Conservation (phyloP, 2,888 invertebrate genomes). For the Lasioglossum calceatum region DNA sequence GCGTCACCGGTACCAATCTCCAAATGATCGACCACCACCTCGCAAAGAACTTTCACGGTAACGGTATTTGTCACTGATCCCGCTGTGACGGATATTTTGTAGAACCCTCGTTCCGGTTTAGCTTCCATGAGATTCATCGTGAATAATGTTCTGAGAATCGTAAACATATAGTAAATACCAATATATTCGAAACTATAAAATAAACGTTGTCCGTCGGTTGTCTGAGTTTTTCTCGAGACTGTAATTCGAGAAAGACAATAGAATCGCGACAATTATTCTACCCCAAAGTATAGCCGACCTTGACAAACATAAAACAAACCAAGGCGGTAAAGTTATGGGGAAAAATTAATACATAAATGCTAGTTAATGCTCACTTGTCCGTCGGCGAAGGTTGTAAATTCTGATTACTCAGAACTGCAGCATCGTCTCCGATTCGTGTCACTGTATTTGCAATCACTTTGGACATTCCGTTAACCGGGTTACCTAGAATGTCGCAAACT, state of each 20-base stretch:
- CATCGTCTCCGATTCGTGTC: slow-evolving; percentile 90
- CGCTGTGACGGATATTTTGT: slow-evolving; percentile 92
- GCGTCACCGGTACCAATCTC: slow-evolving; percentile 96
- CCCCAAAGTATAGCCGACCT: slow-evolving; percentile 83
- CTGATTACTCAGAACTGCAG: slow-evolving; percentile 89
- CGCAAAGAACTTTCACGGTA: slow-evolving; percentile 90
- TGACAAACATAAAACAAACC: slow-evolving; percentile 56
- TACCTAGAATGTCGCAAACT: slow-evolving; percentile 91
- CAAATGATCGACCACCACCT: slow-evolving; percentile 90
- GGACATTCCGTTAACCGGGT: slow-evolving; percentile 87
- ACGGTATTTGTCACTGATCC: slow-evolving; percentile 87
- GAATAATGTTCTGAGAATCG: slow-evolving; percentile 88
- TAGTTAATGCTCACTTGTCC: slow-evolving; percentile 80
- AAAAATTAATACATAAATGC: background rate
- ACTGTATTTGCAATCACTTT: slow-evolving; percentile 92
- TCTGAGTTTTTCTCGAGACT: slow-evolving; percentile 48
- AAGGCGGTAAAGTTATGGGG: slow-evolving; percentile 82
- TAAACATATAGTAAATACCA: slow-evolving; percentile 8
- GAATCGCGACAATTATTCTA: slow-evolving; percentile 75
- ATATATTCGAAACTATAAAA: background rate
- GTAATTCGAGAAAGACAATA: slow-evolving; percentile 54
- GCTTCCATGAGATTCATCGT: slow-evolving; percentile 91
- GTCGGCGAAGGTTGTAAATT: slow-evolving; percentile 83
- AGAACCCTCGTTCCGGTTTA: slow-evolving; percentile 93
- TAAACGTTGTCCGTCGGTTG: slow-evolving; percentile 61